These are phyloP conservation scores for Parnassius mnemosyne DNA, from an alignment of 2,888 invertebrate species.

Conservation along the genomic window DNA sequence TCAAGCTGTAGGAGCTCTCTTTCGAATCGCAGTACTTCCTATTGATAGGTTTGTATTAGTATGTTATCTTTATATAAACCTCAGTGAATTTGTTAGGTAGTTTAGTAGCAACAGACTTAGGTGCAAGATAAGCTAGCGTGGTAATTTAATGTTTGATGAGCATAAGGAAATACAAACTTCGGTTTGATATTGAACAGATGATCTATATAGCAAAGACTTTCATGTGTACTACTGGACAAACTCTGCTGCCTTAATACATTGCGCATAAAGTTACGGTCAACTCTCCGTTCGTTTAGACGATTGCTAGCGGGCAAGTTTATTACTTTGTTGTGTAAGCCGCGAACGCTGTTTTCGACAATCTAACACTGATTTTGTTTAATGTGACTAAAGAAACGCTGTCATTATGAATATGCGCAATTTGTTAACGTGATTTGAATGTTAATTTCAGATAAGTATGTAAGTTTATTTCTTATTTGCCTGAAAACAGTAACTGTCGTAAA, in stretches of 20 bases:
- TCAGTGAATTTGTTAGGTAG: conserved; percentile 8
- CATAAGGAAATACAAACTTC: conserved; percentile 16
- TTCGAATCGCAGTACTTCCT: conserved; percentile 89
- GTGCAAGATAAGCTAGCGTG: conserved; percentile 48
- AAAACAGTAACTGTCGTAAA: too few species aligned
- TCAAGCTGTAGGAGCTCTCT: conserved; percentile 88
- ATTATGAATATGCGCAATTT: neutral
- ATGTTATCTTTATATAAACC: conserved; percentile 17
- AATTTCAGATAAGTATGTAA: too few species aligned
- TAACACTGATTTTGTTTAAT: too few species aligned
- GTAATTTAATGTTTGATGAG: conserved; percentile 23
- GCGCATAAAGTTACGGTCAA: too few species aligned
- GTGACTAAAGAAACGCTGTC: neutral
- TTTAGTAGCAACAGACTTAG: conserved; percentile 30
- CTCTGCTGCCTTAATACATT: too few species aligned
- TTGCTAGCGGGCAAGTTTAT: neutral
- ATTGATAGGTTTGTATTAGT: conserved; percentile 34
- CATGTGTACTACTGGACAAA: too few species aligned
- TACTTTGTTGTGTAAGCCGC: too few species aligned
- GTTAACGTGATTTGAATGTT: too few species aligned
- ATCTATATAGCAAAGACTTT: too few species aligned
- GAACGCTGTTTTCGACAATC: too few species aligned
- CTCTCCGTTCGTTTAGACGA: too few species aligned
- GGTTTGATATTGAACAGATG: conserved; percentile 4
- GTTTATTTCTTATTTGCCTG: too few species aligned